phyloP scores from a whole-genome alignment of 2,113 vertebrate genomes.

The Platysteira castanea region DNA sequence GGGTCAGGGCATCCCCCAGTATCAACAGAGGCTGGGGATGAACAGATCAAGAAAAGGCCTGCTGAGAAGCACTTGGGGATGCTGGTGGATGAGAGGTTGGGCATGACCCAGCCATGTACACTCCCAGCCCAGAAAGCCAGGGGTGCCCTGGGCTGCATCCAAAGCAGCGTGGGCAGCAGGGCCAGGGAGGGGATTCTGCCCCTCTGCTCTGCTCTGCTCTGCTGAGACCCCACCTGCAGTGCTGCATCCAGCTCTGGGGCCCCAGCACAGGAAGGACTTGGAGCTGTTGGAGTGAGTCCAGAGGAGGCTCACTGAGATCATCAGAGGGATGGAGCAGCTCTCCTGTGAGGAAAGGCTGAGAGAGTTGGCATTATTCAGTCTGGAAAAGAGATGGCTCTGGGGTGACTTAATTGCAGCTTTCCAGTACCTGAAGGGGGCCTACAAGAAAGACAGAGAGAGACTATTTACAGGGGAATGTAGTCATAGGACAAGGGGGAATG shows the following conservation, averaged over 20 bases:
- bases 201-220: not conserved
- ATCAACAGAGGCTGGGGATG: not conserved
- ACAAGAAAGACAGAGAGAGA: not conserved
- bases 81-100: not conserved
- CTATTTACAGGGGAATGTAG: not conserved
- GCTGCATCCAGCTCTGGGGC: not conserved
- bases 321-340: not conserved
- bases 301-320: rapidly evolving
- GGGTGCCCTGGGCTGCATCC: not conserved
- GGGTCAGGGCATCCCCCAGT: not conserved
- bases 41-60: rapidly evolving
- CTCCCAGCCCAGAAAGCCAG: not conserved
- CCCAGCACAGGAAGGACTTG: not conserved
- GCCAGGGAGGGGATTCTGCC: not conserved
- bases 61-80: rapidly evolving
- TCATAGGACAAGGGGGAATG: not conserved
- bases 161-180: not conserved
- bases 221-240: not conserved
- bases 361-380: not conserved
- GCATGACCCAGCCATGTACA: rapidly evolving
- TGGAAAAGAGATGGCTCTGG: not conserved
- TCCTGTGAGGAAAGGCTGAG: rapidly evolving
- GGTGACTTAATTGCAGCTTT: not conserved
- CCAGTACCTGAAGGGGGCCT: not conserved
- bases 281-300: rapidly evolving